Evolutionary conservation across 2,113 vertebrate genomes (phyloP).

Genomic region (Gnathonemus echidnorhynchus): DNA sequence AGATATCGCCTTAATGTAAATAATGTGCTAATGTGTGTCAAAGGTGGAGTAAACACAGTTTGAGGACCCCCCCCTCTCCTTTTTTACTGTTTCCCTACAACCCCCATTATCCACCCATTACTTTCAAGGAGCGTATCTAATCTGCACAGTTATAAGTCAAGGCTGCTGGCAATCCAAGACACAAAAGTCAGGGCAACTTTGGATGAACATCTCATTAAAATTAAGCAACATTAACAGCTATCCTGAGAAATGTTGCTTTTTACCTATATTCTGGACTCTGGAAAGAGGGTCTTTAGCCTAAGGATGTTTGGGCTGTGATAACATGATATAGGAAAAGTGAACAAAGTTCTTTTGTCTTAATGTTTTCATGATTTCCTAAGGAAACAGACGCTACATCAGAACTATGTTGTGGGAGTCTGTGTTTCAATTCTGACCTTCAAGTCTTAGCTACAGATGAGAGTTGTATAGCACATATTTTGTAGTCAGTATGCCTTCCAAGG

Average conservation of each 20-base stretch:
- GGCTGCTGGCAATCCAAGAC: background rate
- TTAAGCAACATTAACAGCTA: background rate
- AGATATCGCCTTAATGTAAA: background rate
- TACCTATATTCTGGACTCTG: background rate
- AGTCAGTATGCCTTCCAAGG: background rate
- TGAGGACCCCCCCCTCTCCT: background rate
- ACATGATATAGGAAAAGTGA: background rate
- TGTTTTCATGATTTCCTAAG: background rate
- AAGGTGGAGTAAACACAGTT: background rate
- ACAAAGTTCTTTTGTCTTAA: background rate
- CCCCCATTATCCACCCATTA: background rate
- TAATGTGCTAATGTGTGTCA: background rate
- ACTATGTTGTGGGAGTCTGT: background rate
- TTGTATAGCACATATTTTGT: background rate
- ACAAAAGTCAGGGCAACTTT: background rate
- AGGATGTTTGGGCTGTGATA: background rate
- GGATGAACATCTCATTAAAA: background rate
- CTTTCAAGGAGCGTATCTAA: background rate
- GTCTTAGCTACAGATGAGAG: background rate
- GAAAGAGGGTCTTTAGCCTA: background rate
- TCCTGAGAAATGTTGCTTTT: background rate
- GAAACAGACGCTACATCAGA: background rate
- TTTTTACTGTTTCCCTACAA: background rate
- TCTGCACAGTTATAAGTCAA: background rate
- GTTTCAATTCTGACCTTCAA: background rate